Base-by-base conservation (phyloP, 2,888 invertebrate genomes). In the Eulithis testata region DNA sequence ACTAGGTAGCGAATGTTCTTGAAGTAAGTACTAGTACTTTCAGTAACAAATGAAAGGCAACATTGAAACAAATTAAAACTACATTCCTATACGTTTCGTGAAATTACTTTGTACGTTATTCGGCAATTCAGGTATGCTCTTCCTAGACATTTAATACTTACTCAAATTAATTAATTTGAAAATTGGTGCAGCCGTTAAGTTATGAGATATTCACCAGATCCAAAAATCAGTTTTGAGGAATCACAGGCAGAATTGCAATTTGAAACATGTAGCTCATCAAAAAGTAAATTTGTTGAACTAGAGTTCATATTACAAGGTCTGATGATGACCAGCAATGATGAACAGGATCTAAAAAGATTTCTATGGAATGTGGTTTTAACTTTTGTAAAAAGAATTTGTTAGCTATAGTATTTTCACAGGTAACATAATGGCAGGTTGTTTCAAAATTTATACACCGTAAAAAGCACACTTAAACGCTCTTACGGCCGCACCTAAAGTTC, bases 401-500 rank as follows among this genome's bases (percentile, higher is more conserved):
- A 21, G 21, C 1, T 21, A 21, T 21, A 21, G 21, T 21, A 21
- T 21, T 21, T 21, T 1, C 21, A 21, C 21, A 44, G 44, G 11
- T 11, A 12, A 2, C 12, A 47, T 14, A 7, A 14, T 7, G 6
- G 3, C 45, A 14, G 14, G 14, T 47, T n/a, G 14, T 47, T 11
- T n/a, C 5, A 11, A 47, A 47, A 47, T 47, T 14, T 7, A 12
- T 14, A 14, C 12, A 47, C 8, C 12, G 45, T 47, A 47, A 47
- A 47, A 47, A 11, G 45, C 45, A 31, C 56, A n/a, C n/a, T 56
- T 45, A 45, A 56, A 12, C 45, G 31, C 56, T 56, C 56, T 56
- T 31, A 47, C 56, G 31, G 65, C 53, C 62, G 49, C 57, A 58
- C 57, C 60, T 65, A 54, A 44, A 61, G 44, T 50, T 49, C 57